Conservation (phyloP, 2,797 vertebrate species). For the Loriculus beryllinus region DNA sequence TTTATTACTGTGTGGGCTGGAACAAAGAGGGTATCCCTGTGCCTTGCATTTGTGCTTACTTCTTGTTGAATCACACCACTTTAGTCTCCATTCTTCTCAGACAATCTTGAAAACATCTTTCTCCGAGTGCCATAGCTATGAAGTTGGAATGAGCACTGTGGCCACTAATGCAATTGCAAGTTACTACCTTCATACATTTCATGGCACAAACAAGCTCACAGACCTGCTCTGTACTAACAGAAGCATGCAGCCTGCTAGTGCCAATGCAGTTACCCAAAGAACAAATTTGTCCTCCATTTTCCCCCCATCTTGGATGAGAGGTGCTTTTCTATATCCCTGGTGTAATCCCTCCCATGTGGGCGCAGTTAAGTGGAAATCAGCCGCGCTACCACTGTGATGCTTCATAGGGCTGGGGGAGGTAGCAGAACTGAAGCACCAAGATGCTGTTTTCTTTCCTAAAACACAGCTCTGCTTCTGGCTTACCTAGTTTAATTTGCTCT, state of each 20-base stretch:
- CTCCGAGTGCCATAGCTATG: background rate
- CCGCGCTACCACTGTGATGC: background rate
- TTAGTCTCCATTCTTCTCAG: background rate
- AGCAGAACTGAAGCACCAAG: background rate
- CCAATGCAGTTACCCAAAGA: background rate
- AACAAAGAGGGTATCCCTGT: background rate
- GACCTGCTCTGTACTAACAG: background rate
- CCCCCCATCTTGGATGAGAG: background rate
- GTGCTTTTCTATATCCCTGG: background rate
- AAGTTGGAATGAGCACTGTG: background rate
- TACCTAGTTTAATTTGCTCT: background rate
- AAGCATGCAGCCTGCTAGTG: background rate
- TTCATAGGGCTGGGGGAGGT: background rate
- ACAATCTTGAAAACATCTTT: background rate
- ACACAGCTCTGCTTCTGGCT: background rate
- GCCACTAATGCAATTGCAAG: background rate
- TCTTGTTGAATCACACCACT: background rate
- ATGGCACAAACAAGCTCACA: background rate
- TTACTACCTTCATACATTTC: background rate
- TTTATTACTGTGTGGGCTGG: too few relatives aligned
- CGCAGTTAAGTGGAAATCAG: background rate
- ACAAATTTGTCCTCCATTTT: background rate
- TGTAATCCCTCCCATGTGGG: background rate
- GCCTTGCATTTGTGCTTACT: background rate
- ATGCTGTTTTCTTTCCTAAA: background rate